Base-by-base conservation (phyloP, 1,140 invertebrate genomes). In the Monochamus saltuarius region DNA sequence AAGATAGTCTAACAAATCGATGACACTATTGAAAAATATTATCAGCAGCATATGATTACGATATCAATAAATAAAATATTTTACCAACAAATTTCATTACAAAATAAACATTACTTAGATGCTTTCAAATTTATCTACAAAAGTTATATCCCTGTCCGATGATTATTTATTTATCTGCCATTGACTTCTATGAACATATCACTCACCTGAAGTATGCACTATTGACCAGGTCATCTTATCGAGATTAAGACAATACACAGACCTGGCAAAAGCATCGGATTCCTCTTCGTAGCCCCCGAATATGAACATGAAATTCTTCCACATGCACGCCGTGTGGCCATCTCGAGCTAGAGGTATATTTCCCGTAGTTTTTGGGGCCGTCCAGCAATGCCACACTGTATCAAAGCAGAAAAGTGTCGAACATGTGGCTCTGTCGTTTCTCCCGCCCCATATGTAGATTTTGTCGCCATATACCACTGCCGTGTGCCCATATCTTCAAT, bases 381-480 rank as follows among this genome's bases (percentile, higher is more conserved):
- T 84, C 93, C 92, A 95, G 61, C 78, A 80, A 14, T 83, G 76
- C 34, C 79, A 85, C 66, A 80, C 85, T n/a, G 87, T 88, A 79
- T 94, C 85, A 75, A 91, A 95, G 69, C 85, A 86, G 66, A 86
- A 94, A 0, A 97, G 76, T 35, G 81, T 83, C 71, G 89, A 88
- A 78, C 90, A 94, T 2, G 90, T 85, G 49, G 84, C 83, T 67
- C 85, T 81, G 75, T 95, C 93, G 76, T 95, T 95, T 51, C 94
- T 80, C 0, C 94, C 94, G 54, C 94, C 94, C 91, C 92, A 97
- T 46, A 97, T 83, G 69, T 89, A 96, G 49, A 90, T 85, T 74
- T 86, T 86, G 17, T 88, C 82, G 40, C 83, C 81, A 75, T 90
- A 89, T 1, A 85, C 83, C 16, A 95, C 89, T 43, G 88, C 89